Conservation (phyloP, 2,797 vertebrate species). For the Onychomys arenicola region DNA sequence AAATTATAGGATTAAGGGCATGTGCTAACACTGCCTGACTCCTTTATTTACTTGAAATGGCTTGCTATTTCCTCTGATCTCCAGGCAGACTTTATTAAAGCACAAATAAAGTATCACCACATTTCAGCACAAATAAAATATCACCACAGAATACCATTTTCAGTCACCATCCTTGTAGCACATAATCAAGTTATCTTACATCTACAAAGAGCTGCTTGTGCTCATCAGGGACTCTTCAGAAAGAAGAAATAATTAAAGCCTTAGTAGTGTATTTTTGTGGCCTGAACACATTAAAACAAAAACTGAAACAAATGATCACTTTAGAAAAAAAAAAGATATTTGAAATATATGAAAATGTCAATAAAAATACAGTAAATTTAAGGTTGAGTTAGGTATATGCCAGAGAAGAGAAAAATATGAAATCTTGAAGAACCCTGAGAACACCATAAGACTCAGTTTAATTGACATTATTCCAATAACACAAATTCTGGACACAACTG, state of each 20-base stretch:
- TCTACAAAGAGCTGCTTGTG: not conserved
- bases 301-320: not conserved
- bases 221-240: not conserved
- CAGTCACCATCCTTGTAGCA: not conserved
- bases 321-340: not conserved
- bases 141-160: not conserved
- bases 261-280: not conserved
- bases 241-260: not conserved
- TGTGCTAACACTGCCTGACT: no score
- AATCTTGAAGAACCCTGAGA: not conserved
- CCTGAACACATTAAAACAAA: not conserved
- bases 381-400: not conserved
- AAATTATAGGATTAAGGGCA: no score
- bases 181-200: not conserved
- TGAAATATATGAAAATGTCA: slow-evolving; percentile 3
- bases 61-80: no score
- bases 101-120: no score
- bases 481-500: not conserved
- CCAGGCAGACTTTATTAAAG: no score
- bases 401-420: not conserved
- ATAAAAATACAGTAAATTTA: not conserved
- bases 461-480: slow-evolving; percentile 3
- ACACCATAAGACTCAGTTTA: not conserved
- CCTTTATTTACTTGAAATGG: no score
- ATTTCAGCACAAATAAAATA: no score